These are phyloP conservation scores for Odontocerum albicorne DNA, from an alignment of 2,888 invertebrate species.

Conservation along the genomic window DNA sequence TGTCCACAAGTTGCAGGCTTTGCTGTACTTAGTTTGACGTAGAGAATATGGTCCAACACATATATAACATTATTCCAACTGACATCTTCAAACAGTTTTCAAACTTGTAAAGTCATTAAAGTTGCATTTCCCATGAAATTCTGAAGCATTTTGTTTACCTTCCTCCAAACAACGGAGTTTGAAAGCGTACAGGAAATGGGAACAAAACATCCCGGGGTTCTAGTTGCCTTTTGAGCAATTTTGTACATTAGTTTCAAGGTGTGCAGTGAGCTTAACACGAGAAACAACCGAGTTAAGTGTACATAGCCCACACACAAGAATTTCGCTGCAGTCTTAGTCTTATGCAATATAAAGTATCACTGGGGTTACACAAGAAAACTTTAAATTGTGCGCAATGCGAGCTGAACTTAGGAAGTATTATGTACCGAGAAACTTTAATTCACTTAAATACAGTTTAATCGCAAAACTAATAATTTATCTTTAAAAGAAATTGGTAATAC, in stretches of 20 bases:
- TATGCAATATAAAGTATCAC: no score
- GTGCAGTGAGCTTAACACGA: background rate
- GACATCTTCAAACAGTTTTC: background rate
- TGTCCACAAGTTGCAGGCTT: conserved; percentile 10
- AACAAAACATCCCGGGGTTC: background rate
- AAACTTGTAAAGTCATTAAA: background rate
- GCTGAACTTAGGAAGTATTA: no score
- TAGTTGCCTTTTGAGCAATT: background rate
- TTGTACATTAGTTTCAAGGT: background rate
- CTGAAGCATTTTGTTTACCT: background rate
- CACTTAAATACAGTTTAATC: no score
- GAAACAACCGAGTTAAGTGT: background rate
- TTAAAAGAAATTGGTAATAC: no score
- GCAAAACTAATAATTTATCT: no score
- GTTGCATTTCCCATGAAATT: background rate
- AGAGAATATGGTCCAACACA: conserved; percentile 6
- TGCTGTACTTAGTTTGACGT: conserved; percentile 3
- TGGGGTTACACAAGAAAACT: no score
- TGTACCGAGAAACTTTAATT: no score
- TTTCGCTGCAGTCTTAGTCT: background rate
- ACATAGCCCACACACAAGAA: background rate
- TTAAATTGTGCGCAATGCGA: no score
- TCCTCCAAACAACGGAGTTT: background rate
- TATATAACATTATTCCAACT: no score
- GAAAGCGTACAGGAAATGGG: background rate